These are phyloP conservation scores for Arizona elegans DNA, from an alignment of 2,113 vertebrate species.

Conservation along the genomic window DNA sequence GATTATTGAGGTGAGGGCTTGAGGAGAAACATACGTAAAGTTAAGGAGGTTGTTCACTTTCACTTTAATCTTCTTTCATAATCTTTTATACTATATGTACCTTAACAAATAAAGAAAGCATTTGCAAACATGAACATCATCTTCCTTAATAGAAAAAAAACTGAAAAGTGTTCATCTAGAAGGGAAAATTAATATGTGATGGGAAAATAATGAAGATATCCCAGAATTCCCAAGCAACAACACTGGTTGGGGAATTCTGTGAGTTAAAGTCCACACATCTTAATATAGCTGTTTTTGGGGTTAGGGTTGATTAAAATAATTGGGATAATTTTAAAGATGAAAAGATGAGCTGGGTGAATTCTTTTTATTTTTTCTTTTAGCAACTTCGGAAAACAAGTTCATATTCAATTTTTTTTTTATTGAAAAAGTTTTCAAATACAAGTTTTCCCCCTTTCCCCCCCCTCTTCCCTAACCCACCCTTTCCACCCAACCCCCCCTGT, in stretches of 20 bases:
- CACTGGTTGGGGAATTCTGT: no score
- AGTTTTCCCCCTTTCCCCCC: no score
- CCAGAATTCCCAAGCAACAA: no score
- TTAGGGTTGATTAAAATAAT: neutral
- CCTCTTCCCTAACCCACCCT: no score
- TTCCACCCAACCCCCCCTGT: no score
- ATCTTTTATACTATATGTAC: neutral
- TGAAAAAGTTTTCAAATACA: no score
- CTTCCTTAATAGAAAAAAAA: neutral
- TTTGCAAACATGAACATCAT: neutral
- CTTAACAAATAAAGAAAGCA: neutral
- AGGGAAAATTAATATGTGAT: neutral
- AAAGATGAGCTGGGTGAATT: neutral
- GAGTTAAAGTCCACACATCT: no score
- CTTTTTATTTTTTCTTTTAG: neutral
- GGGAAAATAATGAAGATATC: neutral
- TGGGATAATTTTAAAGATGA: neutral
- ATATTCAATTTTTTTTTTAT: neutral
- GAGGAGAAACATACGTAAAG: neutral
- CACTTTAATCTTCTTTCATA: neutral
- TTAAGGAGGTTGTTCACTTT: neutral
- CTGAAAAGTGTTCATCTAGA: neutral
- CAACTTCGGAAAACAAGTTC: neutral
- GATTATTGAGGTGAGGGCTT: neutral
- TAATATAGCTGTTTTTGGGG: no score